A percentile compares a stretch with the other conserved stretches of the same genome.
Conservation (phyloP, 2,797 vertebrate species). For the Octomys mimax region DNA sequence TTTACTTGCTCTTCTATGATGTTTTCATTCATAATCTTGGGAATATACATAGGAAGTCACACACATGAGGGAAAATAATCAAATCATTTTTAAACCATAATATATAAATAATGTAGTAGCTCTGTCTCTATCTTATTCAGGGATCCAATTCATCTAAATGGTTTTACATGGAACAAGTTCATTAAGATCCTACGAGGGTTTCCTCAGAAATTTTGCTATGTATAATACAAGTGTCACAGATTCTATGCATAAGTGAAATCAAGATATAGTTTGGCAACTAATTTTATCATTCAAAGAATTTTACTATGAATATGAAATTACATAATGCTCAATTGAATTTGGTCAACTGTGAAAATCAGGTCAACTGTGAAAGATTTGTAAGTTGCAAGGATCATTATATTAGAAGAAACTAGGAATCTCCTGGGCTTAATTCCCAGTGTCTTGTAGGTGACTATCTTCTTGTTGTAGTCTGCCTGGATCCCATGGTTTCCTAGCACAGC, state of each 20-base stretch:
- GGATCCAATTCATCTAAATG: not conserved
- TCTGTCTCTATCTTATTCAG: conserved; percentile 36
- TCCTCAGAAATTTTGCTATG: not conserved
- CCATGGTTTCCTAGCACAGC: not conserved
- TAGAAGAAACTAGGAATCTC: not conserved
- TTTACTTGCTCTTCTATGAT: conserved; percentile 53
- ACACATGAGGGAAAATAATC: conserved; percentile 60
- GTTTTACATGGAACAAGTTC: not conserved
- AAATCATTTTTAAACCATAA: conserved; percentile 31
- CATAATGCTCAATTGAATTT: not conserved
- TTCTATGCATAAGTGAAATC: not conserved
- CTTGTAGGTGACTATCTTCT: not conserved
- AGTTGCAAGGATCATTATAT: not conserved
- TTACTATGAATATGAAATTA: not conserved
- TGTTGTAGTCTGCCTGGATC: not conserved
- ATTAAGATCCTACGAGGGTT: not conserved
- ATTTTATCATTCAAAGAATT: not conserved
- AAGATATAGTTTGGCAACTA: not conserved
- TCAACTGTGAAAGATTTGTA: not conserved
- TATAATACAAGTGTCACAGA: not conserved
- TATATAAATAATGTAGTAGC: conserved; percentile 34
- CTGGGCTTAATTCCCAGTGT: not conserved
- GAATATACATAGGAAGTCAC: conserved; percentile 45
- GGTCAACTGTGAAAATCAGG: not conserved
- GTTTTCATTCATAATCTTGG: conserved; percentile 66